Percentiles rank a stretch among this genome's conserved stretches.
These are phyloP conservation scores for Mustela nigripes DNA, from an alignment of 2,113 vertebrate species.

Conservation along the genomic window DNA sequence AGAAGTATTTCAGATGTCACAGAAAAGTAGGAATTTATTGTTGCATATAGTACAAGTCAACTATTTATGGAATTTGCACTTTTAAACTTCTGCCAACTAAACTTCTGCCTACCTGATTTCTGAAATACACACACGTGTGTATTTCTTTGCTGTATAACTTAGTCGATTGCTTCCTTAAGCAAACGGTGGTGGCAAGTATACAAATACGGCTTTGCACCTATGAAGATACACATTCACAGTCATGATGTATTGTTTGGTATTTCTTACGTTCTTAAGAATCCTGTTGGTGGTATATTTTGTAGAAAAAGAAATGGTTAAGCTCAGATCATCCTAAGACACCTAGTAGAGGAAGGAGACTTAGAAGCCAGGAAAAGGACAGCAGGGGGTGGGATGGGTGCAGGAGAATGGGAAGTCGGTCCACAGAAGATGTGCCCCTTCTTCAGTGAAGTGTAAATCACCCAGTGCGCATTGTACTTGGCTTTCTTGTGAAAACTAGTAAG, in stretches of 20 bases:
- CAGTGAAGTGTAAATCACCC: too few species aligned
- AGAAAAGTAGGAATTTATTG: conserved; percentile 84
- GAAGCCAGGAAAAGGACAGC: background rate
- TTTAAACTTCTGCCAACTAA: conserved; percentile 86
- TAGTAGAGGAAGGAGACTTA: background rate
- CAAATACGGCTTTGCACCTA: background rate
- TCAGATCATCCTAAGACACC: background rate
- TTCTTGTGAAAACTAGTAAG: background rate
- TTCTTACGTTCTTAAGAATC: background rate
- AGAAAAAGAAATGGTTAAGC: background rate
- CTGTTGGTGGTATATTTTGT: background rate
- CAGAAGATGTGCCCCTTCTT: background rate
- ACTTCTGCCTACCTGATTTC: conserved; percentile 64
- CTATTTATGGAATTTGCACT: conserved; percentile 86
- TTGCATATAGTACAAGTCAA: conserved; percentile 83
- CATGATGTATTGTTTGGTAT: background rate
- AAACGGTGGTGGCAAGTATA: background rate
- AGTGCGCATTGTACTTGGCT: background rate
- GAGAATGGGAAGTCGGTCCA: background rate
- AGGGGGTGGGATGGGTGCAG: background rate
- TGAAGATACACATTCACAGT: background rate
- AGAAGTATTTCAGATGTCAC: conserved; percentile 82
- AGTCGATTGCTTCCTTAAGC: conserved; percentile 57
- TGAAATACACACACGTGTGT: background rate
- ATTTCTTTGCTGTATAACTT: conserved; percentile 29